These are phyloP conservation scores for Coregonus ussuriensis DNA, from an alignment of 2,797 vertebrate species.

Conservation along the genomic window DNA sequence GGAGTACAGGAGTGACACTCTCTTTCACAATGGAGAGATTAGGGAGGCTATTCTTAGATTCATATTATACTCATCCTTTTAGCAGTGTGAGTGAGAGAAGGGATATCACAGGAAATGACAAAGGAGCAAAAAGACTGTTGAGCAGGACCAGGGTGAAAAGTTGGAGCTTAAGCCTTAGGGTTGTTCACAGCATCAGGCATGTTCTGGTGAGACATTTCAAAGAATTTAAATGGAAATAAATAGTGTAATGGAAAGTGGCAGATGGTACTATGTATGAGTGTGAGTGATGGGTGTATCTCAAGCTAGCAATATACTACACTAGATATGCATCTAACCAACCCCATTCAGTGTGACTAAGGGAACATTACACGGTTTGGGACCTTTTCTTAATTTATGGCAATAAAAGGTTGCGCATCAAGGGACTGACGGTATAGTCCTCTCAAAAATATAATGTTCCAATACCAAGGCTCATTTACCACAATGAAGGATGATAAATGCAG, in stretches of 20 bases:
- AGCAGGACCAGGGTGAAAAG: conserved; percentile 6
- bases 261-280: neutral
- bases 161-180: conserved; percentile 21
- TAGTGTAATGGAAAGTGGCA: neutral
- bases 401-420: neutral
- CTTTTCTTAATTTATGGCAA: neutral
- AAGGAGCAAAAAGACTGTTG: conserved; percentile 22
- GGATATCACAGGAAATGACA: conserved; percentile 34
- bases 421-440: neutral
- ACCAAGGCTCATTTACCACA: neutral
- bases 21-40: conserved; percentile 53
- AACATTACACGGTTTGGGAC: neutral
- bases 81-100: conserved; percentile 20
- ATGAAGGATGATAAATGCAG: conserved; percentile 10
- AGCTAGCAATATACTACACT: neutral
- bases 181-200: neutral
- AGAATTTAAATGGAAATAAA: neutral
- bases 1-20: conserved; percentile 35
- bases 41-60: conserved; percentile 59
- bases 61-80: conserved; percentile 49
- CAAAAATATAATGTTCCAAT: neutral
- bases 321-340: neutral
- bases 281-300: neutral
- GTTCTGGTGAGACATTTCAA: neutral
- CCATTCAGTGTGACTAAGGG: neutral